Percentiles rank a stretch among this genome's conserved stretches.
phyloP scores from a whole-genome alignment of 2,113 vertebrate species.

The Siniperca knerii region DNA sequence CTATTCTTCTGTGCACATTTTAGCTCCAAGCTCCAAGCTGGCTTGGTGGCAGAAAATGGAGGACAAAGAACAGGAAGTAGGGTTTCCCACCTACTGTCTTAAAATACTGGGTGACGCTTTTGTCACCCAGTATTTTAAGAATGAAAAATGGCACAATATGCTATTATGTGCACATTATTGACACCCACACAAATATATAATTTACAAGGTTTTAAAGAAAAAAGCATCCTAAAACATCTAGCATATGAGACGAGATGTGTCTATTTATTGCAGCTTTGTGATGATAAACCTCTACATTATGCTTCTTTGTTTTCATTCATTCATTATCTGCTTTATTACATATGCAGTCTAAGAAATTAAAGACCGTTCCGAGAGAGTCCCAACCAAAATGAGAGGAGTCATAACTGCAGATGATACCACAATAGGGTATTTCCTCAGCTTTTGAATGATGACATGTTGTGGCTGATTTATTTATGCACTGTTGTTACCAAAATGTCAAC shows the following conservation, averaged over 20 bases:
- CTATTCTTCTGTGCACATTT: slow-evolving; percentile 36
- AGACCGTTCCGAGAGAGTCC: not conserved
- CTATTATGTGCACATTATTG: not conserved
- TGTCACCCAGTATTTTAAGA: not conserved
- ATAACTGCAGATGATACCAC: not conserved
- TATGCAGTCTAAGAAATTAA: not conserved
- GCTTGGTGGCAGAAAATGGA: slow-evolving; percentile 45
- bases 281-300: not conserved
- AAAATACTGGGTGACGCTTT: not conserved
- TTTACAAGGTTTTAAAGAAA: not conserved
- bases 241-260: not conserved
- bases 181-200: not conserved
- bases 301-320: not conserved
- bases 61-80: slow-evolving; percentile 40
- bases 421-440: not conserved
- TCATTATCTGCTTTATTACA: not conserved
- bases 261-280: not conserved
- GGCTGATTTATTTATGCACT: slow-evolving; percentile 3
- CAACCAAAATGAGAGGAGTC: not conserved
- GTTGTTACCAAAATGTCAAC: not conserved
- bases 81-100: not conserved
- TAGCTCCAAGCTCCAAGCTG: not conserved
- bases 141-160: not conserved
- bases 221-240: not conserved
- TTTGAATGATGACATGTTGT: not conserved